These are phyloP conservation scores for Bostrychus sinensis DNA, from an alignment of 2,113 vertebrate species.

Conservation along the genomic window DNA sequence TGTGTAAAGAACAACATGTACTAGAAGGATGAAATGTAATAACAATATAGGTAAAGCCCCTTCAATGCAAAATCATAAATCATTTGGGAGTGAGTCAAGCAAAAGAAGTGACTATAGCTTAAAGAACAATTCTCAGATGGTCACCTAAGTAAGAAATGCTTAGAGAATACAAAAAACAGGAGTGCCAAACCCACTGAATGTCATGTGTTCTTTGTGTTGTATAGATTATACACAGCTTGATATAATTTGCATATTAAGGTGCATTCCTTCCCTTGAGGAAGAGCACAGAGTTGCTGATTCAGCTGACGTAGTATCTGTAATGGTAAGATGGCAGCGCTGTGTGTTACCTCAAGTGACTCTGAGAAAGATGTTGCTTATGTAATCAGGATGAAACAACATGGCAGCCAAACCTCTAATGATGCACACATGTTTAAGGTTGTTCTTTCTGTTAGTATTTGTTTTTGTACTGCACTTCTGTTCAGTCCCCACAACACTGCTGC, in stretches of 20 bases:
- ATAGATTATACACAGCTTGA: too few relatives aligned
- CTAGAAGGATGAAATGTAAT: background rate
- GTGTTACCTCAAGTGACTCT: constrained; percentile 43
- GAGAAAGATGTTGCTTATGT: constrained; percentile 30
- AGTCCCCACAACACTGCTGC: background rate
- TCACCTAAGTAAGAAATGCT: too few relatives aligned
- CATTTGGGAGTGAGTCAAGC: too few relatives aligned
- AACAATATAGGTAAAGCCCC: too few relatives aligned
- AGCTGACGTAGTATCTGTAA: constrained; percentile 22
- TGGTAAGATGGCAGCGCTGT: constrained; percentile 35
- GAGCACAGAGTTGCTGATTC: constrained; percentile 33
- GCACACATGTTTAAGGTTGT: constrained; percentile 8
- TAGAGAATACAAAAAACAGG: too few relatives aligned
- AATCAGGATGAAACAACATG: constrained; percentile 32
- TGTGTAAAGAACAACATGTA: background rate
- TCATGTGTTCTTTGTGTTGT: too few relatives aligned
- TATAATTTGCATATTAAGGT: too few relatives aligned
- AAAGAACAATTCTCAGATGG: too few relatives aligned
- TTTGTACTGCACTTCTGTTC: background rate
- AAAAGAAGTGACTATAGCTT: too few relatives aligned
- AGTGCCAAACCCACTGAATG: too few relatives aligned
- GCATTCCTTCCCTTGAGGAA: constrained; percentile 24
- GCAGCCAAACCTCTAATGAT: constrained; percentile 7
- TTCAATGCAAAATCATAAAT: too few relatives aligned
- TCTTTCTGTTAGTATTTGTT: background rate